A percentile compares a stretch with the other conserved stretches of the same genome.
These are phyloP conservation scores for cat (Felis catus) DNA, from an alignment of 2,113 vertebrate species.

Conservation along the genomic window F.catus_Fca126_mat1.0 CM031417.1:98334501-98335000, in stretches of 20 bases:
- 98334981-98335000: neutral
- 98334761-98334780: slow-evolving; percentile 17
- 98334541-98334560: neutral
- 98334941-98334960: slow-evolving; percentile 25
- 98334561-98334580: neutral
- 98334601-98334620: neutral
- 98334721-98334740: neutral
- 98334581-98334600: neutral
- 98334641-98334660: neutral
- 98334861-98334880: slow-evolving; percentile 29
- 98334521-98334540: neutral
- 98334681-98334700: neutral
- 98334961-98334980: neutral
- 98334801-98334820: slow-evolving; percentile 58
- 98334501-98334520: neutral
- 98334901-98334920: neutral
- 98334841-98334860: slow-evolving; percentile 40
- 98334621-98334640: neutral
- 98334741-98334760: slow-evolving; percentile 72
- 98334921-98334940: slow-evolving; percentile 69
- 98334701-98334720: neutral
- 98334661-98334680: neutral
- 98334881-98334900: slow-evolving; percentile 64
- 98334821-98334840: slow-evolving; percentile 64
- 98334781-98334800: slow-evolving; percentile 39